Evolutionary conservation across 2,113 vertebrate genomes (phyloP), one percentile per base, ranked within the genome.

Genomic region (Scomber colias): DNA sequence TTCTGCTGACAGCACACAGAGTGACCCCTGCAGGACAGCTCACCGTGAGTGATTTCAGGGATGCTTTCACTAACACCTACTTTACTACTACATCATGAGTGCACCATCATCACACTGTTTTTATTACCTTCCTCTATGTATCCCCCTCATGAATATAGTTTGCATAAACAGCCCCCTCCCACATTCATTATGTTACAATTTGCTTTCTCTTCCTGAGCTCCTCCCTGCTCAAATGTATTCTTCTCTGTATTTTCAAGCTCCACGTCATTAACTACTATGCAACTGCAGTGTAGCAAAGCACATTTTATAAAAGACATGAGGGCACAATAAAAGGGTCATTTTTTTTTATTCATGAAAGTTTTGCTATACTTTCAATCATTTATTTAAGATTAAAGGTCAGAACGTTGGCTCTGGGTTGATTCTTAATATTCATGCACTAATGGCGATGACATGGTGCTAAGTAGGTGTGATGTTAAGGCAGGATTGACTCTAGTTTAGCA

Each of bases 1-100:
- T 77, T 97, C 97, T 0, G 94, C 79, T 0, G 97, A 99, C 87
- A 97, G 96, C 15, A 14, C 89, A 0, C 96, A 95, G 75, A 96
- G 95, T 0, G 97, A 99, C 85, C 95, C 95, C 71, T 95, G 91
- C 94, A 95, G 94, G 63, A 92, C 95, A 10, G 56, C 92, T n/a
- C 95, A 95, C 77, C 93, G 98, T 99, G 93, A 98, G 98, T 97
- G 13, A 24, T 30, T 24, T 2, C 62, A 12, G 8, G 30, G 46
- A 6, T 30, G 0, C 30, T 15, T 66, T 31, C 49, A 63, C 13
- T 19, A 64, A 50, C 24, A 16, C 24, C 7, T 19, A 35, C 17
- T 59, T 56, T 61, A 66, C 69, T 51, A 44, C 55, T 14, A 30
- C 60, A 59, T 53, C 14, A 57, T 16, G 19, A 73, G 44, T n/a